These are phyloP conservation scores for Urocolius indicus DNA, from an alignment of 2,113 vertebrate species.

Conservation along the genomic window DNA sequence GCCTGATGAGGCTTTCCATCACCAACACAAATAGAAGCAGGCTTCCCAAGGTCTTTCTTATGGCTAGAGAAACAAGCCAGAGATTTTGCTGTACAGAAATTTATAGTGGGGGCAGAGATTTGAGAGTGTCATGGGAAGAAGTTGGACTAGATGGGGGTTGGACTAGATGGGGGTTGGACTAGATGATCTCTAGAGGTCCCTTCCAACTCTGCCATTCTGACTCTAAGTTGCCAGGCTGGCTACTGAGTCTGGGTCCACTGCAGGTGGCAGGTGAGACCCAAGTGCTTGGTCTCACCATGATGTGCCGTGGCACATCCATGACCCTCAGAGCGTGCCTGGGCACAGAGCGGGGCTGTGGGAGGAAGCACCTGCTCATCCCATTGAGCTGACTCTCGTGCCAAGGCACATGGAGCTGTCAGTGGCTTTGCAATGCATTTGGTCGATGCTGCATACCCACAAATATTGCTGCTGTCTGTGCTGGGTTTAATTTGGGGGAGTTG, in stretches of 20 bases:
- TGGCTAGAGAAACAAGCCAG: neutral
- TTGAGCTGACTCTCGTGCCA: rapidly evolving
- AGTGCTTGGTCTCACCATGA: rapidly evolving
- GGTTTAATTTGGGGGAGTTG: conserved; percentile 17
- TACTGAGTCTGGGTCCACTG: neutral
- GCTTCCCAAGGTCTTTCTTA: neutral
- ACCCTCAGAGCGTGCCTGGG: neutral
- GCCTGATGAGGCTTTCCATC: neutral
- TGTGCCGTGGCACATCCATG: rapidly evolving
- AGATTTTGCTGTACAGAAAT: neutral
- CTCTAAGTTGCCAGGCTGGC: neutral
- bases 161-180: too few relatives aligned
- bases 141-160: too few relatives aligned
- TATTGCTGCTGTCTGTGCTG: conserved; percentile 24
- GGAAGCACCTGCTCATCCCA: neutral
- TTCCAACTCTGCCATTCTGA: too few relatives aligned
- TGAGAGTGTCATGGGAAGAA: neutral
- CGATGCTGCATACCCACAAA: neutral
- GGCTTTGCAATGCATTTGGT: neutral
- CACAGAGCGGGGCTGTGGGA: rapidly evolving
- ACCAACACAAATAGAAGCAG: rapidly evolving
- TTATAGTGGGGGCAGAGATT: rapidly evolving
- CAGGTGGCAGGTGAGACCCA: rapidly evolving
- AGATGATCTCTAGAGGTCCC: too few relatives aligned
- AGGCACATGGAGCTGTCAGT: neutral